Percentiles rank a stretch among this genome's conserved stretches.
These are phyloP conservation scores for Limanda limanda DNA, from an alignment of 2,113 vertebrate genomes.

Conservation along the genomic window DNA sequence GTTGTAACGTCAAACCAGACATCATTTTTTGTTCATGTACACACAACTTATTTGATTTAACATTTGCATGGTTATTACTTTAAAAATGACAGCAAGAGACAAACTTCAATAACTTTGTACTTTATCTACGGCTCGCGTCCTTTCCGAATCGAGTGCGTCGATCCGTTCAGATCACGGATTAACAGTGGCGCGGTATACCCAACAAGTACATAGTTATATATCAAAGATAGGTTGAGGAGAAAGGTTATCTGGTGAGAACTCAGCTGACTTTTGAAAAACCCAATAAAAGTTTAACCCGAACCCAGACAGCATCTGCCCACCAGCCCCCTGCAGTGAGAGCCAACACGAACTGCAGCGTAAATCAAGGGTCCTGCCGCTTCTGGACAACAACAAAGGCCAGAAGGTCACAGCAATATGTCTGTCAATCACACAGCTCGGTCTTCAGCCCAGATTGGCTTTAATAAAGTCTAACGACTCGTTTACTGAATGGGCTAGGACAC, in stretches of 20 bases:
- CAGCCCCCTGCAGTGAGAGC: slow-evolving; percentile 30
- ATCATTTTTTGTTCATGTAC: too few species aligned
- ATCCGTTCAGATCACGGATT: too few species aligned
- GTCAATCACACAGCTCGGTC: slow-evolving; percentile 76
- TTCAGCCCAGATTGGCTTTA: slow-evolving; percentile 67
- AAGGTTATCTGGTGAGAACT: background rate
- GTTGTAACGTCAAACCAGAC: too few species aligned
- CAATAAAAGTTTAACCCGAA: slow-evolving; percentile 33
- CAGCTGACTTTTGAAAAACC: slow-evolving; percentile 28
- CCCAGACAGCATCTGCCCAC: slow-evolving; percentile 6
- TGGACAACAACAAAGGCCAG: slow-evolving; percentile 61
- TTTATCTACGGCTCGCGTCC: too few species aligned
- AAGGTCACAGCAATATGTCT: slow-evolving; percentile 71
- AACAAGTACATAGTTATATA: too few species aligned
- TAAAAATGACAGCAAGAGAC: too few species aligned
- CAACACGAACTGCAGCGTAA: slow-evolving; percentile 37
- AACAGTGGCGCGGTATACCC: too few species aligned
- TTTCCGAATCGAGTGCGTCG: too few species aligned
- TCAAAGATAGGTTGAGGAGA: background rate
- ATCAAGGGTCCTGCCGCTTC: slow-evolving; percentile 47
- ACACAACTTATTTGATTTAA: too few species aligned
- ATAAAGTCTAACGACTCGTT: slow-evolving; percentile 71
- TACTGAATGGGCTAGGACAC: slow-evolving; percentile 59
- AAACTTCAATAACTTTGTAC: too few species aligned
- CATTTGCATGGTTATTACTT: too few species aligned